These are phyloP conservation scores for Lepidonotus clava DNA, from an alignment of 2,888 invertebrate species.

Conservation along the genomic window DNA sequence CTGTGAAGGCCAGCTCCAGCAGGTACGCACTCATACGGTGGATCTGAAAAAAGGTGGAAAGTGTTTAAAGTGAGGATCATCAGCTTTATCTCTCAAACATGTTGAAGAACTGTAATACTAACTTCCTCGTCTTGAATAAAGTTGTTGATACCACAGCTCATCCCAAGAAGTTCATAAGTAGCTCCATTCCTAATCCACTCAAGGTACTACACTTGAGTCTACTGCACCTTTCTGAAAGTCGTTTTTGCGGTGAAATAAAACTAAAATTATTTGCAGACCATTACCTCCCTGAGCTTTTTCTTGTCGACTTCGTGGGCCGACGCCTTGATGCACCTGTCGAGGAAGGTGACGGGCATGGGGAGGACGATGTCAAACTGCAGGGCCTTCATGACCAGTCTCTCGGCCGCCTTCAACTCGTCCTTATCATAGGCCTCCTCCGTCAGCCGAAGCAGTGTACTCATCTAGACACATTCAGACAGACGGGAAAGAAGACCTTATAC, in stretches of 20 bases:
- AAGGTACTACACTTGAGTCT: too few relatives aligned
- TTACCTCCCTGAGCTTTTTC: background rate
- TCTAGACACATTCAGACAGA: too few relatives aligned
- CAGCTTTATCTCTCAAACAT: too few relatives aligned
- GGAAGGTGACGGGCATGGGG: background rate
- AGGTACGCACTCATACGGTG: background rate
- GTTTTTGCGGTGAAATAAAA: too few relatives aligned
- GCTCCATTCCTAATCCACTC: too few relatives aligned
- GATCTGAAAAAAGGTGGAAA: background rate
- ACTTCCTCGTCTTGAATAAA: too few relatives aligned
- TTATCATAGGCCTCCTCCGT: constrained; percentile 21
- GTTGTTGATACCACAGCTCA: too few relatives aligned
- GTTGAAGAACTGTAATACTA: too few relatives aligned
- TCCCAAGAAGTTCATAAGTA: too few relatives aligned
- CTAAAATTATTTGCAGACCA: background rate
- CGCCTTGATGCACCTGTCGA: constrained; percentile 3
- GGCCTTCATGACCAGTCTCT: background rate
- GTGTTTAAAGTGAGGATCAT: background rate
- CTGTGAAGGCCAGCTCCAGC: background rate
- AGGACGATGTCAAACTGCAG: constrained; percentile 5
- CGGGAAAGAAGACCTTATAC: too few relatives aligned
- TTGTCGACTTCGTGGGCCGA: background rate
- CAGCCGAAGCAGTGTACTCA: background rate
- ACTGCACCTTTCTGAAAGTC: too few relatives aligned
- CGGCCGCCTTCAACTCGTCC: constrained; percentile 6